Conservation (phyloP, 2,888 invertebrate genomes). For the Acronicta psi region DNA sequence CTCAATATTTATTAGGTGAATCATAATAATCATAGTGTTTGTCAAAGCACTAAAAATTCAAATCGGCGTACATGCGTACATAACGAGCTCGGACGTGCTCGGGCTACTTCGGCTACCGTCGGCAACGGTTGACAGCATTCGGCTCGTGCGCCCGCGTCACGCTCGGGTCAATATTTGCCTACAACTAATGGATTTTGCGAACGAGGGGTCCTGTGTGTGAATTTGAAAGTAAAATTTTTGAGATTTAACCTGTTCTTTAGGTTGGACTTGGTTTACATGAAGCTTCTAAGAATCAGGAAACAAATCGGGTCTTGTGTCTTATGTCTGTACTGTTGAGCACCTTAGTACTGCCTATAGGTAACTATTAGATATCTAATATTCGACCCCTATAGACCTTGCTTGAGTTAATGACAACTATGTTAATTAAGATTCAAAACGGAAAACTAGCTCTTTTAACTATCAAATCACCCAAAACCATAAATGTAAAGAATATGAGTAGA, state of each 20-base stretch:
- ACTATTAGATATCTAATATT: too few species aligned
- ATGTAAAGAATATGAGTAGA: too few species aligned
- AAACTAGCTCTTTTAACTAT: too few species aligned
- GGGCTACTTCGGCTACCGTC: constrained; percentile 47
- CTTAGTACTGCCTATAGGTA: too few species aligned
- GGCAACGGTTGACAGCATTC: constrained; percentile 29
- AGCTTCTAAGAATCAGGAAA: constrained; percentile 14
- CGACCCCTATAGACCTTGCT: too few species aligned
- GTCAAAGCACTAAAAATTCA: constrained; percentile 43
- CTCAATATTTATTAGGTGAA: constrained; percentile 46
- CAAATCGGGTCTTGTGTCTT: too few species aligned
- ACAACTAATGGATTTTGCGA: constrained; percentile 74
- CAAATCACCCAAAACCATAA: too few species aligned
- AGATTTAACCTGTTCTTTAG: constrained; percentile 20
- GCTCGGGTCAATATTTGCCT: constrained; percentile 68
- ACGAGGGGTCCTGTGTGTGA: constrained; percentile 46
- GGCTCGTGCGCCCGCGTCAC: constrained; percentile 55
- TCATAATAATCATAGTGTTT: constrained; percentile 51
- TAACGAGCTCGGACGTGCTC: constrained; percentile 44
- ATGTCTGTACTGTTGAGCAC: too few species aligned
- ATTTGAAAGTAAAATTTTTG: constrained; percentile 55
- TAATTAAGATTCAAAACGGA: too few species aligned
- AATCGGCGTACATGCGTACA: constrained; percentile 45
- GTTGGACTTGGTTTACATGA: constrained; percentile 9
- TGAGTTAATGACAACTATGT: too few species aligned